Evolutionary conservation across 2,888 invertebrate genomes (phyloP), one percentile per base, ranked within the genome.

Genomic region (Elmis aenea): DNA sequence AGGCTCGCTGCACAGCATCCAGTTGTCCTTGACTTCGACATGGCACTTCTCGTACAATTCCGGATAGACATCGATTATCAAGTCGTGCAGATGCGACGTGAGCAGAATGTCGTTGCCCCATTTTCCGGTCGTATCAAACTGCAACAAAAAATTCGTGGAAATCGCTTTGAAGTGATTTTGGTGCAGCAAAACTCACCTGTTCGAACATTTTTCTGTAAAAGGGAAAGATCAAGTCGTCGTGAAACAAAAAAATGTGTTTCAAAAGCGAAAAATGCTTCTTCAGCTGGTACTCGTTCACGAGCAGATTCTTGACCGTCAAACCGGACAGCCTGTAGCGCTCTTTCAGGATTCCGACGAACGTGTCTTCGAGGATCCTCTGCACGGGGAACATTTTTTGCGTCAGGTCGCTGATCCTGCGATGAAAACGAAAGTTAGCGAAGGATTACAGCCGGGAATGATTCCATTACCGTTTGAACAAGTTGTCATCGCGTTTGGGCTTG

Each of bases 11-110:
- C 55, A 54, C 11, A 41, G 20, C 9, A 47, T 45, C 58, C 58
- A 62, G 20, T 46, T 48, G 1, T 55, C 52, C 13, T 50, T 50
- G 3, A 64, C 51, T 26, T 55, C 48, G 1, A 66, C 58, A 1
- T 45, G 45, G 31, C 61, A 59, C 22, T 58, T 54, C 18, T 60
- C 54, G 33, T 60, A 62, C 32, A 64, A 58, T 10, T 59, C 55
- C 0, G 67, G 66, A 42, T 65, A 64, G 1, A 52, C 34, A 36
- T 67, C 66, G 50, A 60, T 58, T 3, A 68, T 46, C n/a, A 62
- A 52, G 38, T 67, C 67, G 26, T 64, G 66, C 5, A 68, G 48
- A 33, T 62, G 56, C 1, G 60, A 59, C 1, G 65, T 64, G 9
- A 67, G 45, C 59, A 59, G 60, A 9, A 63, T 54, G 12, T 57